phyloP scores from a whole-genome alignment of 2,113 vertebrate species.

The Amblyornis subalaris region DNA sequence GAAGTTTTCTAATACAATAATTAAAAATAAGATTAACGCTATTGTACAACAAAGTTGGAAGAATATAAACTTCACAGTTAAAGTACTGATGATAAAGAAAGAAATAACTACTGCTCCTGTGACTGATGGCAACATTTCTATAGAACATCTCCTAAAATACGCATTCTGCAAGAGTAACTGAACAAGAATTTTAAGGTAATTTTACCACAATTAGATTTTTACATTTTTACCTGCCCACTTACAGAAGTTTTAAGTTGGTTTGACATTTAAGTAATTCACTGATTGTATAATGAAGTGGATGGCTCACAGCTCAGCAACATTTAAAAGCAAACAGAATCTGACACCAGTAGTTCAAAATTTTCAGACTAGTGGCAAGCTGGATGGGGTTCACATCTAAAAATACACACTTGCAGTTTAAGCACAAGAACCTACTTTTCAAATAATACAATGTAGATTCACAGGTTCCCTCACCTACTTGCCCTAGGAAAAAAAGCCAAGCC shows the following conservation, averaged over 20 bases:
- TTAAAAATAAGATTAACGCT: conserved; percentile 12
- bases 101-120: conserved; percentile 69
- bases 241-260: conserved; percentile 33
- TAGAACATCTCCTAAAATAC: conserved; percentile 50
- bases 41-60: conserved; percentile 11
- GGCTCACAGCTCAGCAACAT: conserved; percentile 29
- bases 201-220: conserved; percentile 35
- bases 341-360: conserved; percentile 31
- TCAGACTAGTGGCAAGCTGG: conserved; percentile 27
- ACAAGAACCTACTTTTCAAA: conserved; percentile 44
- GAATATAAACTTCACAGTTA: neutral
- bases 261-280: conserved; percentile 61
- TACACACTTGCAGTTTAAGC: conserved; percentile 12
- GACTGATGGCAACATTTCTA: conserved; percentile 48
- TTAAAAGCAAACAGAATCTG: conserved; percentile 53
- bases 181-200: conserved; percentile 16
- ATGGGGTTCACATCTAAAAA: conserved; percentile 43
- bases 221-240: conserved; percentile 65
- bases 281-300: conserved; percentile 45
- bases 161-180: conserved; percentile 60
- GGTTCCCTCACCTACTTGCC: neutral
- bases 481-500: neutral
- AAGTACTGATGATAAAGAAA: neutral
- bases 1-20: neutral
- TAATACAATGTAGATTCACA: conserved; percentile 54